Evolutionary conservation across 2,797 vertebrate genomes (phyloP).

Genomic region (Myotis planiceps): DNA sequence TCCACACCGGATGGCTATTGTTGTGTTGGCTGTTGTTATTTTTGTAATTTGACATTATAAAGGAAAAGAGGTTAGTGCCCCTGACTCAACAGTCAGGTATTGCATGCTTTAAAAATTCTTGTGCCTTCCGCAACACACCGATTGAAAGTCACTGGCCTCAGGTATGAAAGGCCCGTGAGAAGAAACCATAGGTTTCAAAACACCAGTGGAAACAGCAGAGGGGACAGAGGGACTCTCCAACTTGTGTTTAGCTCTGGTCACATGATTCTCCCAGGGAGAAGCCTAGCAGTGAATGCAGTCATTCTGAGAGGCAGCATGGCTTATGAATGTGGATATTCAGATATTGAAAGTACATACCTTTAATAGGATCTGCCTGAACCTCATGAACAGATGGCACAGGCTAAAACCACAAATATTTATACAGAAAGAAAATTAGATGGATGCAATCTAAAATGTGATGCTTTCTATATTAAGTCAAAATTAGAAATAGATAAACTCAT

Average conservation of each 20-base stretch:
- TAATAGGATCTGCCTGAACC: conserved; percentile 55
- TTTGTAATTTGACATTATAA: neutral
- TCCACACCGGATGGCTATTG: neutral
- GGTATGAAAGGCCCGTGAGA: neutral
- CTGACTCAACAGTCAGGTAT: neutral
- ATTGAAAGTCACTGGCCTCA: neutral
- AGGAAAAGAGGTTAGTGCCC: neutral
- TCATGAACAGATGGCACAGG: conserved; percentile 55
- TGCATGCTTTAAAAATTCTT: neutral
- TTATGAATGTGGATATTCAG: conserved; percentile 32
- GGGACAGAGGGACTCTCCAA: neutral
- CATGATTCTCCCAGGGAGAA: neutral
- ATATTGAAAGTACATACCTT: conserved; percentile 37
- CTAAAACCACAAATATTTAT: conserved; percentile 73
- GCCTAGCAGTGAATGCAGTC: neutral
- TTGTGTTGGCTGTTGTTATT: neutral
- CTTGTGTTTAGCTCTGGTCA: neutral
- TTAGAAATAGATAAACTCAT: conserved; percentile 73
- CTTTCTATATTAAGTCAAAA: conserved; percentile 74
- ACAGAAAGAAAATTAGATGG: conserved; percentile 73
- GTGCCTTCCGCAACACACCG: neutral
- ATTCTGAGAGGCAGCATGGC: neutral
- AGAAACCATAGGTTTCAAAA: conserved; percentile 19
- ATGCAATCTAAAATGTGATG: conserved; percentile 75
- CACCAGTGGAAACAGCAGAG: neutral